Evolutionary conservation across 2,797 vertebrate genomes (phyloP).

Genomic region (Gymnopithys bicolor): DNA sequence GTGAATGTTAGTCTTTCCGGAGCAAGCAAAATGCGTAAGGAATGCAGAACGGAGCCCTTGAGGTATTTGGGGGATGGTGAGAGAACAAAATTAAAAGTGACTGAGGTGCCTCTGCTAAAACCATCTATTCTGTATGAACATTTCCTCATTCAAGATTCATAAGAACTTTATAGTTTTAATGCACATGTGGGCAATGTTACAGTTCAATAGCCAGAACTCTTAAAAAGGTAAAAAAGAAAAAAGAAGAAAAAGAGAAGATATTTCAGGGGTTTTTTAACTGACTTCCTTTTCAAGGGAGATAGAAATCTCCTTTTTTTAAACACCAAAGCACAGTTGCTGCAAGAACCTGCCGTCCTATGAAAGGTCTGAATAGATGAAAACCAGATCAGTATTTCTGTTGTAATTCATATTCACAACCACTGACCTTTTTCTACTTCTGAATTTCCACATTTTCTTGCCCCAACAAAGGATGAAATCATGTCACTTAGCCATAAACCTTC

Average conservation of each 20-base stretch:
- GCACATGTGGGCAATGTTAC: constrained; percentile 33
- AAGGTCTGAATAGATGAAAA: constrained; percentile 3
- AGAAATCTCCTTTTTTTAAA: background rate
- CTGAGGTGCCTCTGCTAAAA: constrained; percentile 43
- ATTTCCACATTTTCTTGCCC: background rate
- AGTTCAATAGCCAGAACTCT: constrained; percentile 29
- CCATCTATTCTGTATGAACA: background rate
- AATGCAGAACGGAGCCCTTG: constrained; percentile 53
- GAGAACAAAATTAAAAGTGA: constrained; percentile 35
- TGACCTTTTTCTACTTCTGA: background rate
- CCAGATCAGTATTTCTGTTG: background rate
- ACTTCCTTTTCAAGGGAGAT: background rate
- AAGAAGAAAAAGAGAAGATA: background rate
- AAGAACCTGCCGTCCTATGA: background rate
- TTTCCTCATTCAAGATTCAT: constrained; percentile 63
- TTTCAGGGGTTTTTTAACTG: background rate
- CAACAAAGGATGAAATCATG: background rate
- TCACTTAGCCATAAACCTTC: background rate
- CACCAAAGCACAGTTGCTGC: background rate
- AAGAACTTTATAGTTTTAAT: constrained; percentile 49
- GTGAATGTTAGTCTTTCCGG: background rate
- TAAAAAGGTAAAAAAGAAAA: background rate
- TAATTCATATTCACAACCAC: background rate
- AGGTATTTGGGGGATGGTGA: constrained; percentile 62
- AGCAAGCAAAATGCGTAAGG: constrained; percentile 36